Base-by-base conservation (phyloP, 2,113 vertebrate genomes). In the Cyanoderma ruficeps region DNA sequence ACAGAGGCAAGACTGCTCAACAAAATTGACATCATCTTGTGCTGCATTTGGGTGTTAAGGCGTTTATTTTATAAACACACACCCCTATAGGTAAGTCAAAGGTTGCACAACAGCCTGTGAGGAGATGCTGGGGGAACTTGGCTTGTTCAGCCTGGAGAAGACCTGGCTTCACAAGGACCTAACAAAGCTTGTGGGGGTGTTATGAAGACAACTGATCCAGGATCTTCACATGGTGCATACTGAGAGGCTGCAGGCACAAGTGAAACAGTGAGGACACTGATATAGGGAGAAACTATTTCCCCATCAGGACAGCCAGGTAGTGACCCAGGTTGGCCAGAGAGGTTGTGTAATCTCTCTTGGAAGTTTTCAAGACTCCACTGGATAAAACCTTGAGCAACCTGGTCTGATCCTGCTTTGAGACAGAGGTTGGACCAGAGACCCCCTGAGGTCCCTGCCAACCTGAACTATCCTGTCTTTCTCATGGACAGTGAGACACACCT, bases 41-140 rank as follows among this genome's bases (percentile, higher is more conserved):
- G 30, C 60, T 55, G 52, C 42, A 41, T 46, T 79, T 46, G 60
- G 63, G 10, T 59, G 21, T 33, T 42, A 33, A 37, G 41, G 27
- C 9, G 15, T 71, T 92, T 67, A 24, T 75, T 94, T 86, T 59
- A 56, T 28, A 44, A 88, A 53, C 50, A 77, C 27, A 3, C 12
- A 10, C 3, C 21, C 8, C 7, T 28, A 35, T 65, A 67, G 82
- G 46, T 90, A 81, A 82, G 47, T 78, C 65, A 49, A 13, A 63
- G 14, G n/a, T 41, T n/a, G 37, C 31, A 19, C 24, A 30, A 20
- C 24, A 78, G 60, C 59, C 33, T 27, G 27, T 27, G 56, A 41
- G 46, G 74, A 65, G 18, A 22, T 0, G 0, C 37, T 9, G 50
- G 7, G 18, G 10, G 8, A 67, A 21, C 52, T 84, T 15, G 1